Base-by-base conservation (phyloP, 2,888 invertebrate genomes). In the Bruchidius siliquastri region DNA sequence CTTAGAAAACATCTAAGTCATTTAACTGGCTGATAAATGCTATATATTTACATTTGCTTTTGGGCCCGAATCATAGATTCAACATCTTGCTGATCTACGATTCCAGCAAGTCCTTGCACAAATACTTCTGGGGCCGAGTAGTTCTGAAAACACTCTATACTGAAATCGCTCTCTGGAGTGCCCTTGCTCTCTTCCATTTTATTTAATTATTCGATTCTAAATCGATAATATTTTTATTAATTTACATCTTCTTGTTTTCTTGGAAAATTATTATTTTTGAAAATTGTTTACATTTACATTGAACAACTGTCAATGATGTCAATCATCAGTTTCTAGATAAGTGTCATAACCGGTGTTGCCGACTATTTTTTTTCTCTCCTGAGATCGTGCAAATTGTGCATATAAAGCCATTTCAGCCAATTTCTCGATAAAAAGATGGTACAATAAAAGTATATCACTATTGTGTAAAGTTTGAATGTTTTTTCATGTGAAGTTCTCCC, bases 61-160 rank as follows among this genome's bases (percentile, higher is more conserved):
- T 97, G 97, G 2, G 96, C 95, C 76, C 95, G 87, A 79, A 97
- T 96, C 88, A 97, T 94, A 0, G 93, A 90, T 85, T 96, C 95
- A 0, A 96, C 95, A 87, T 97, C 96, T 75, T 93, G 92, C 83
- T 96, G 96, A 84, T 96, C 94, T 0, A 96, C 96, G 86, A 96
- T 94, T 72, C 96, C 96, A 8, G 96, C 96, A 21, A 96, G 87
- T 0, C 96, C 95, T 85, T 97, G 96, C n/a, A 96, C 92, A 83
- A 97, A 96, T 0, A 96, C 96, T 84, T 96, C 96, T 0, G 96
- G 93, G 0, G 96, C 96, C 0, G 95, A 93, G 82, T 94, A 95
- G 85, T 96, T 96, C 87, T 95, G 94, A 84, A 95, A 96, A 83
- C 95, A 96, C 89, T 95, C 95, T 80, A 95, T 95, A 76, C 94